These are phyloP conservation scores for Tholera decimalis DNA, from an alignment of 2,888 invertebrate genomes.

Conservation along the genomic window DNA sequence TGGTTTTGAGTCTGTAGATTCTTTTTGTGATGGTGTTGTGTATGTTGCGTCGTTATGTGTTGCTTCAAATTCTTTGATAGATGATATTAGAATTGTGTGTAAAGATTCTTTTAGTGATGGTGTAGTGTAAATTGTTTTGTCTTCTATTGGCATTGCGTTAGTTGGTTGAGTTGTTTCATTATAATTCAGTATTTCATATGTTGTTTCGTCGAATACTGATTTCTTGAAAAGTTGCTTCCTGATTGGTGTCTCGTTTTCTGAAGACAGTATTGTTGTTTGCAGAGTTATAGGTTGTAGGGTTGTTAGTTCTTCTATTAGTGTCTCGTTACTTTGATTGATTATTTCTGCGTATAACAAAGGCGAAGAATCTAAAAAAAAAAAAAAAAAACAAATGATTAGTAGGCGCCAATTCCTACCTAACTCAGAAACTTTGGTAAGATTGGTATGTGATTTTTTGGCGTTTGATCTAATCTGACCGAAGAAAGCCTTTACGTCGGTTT, in stretches of 20 bases:
- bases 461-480: too few species aligned
- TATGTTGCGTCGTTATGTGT: not conserved
- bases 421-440: too few species aligned
- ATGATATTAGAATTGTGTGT: not conserved
- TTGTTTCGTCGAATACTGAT: not conserved
- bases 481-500: too few species aligned
- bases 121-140: not conserved
- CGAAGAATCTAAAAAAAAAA: slow-evolving; percentile 12
- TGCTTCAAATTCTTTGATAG: not conserved
- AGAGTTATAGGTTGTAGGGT: not conserved
- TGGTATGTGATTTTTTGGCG: too few species aligned
- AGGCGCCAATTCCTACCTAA: too few species aligned
- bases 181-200: not conserved
- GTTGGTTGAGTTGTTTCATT: not conserved
- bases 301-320: not conserved
- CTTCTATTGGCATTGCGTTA: too few species aligned
- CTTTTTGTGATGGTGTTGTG: not conserved
- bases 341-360: not conserved
- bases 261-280: not conserved
- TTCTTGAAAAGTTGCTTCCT: not conserved
- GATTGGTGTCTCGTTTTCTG: not conserved
- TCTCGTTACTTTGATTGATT: not conserved
- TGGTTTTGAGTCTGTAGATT: not conserved
- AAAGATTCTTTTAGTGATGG: not conserved
- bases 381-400: not conserved